phyloP scores from a whole-genome alignment of 2,888 invertebrate species.

The Tetranychus truncatus region DNA sequence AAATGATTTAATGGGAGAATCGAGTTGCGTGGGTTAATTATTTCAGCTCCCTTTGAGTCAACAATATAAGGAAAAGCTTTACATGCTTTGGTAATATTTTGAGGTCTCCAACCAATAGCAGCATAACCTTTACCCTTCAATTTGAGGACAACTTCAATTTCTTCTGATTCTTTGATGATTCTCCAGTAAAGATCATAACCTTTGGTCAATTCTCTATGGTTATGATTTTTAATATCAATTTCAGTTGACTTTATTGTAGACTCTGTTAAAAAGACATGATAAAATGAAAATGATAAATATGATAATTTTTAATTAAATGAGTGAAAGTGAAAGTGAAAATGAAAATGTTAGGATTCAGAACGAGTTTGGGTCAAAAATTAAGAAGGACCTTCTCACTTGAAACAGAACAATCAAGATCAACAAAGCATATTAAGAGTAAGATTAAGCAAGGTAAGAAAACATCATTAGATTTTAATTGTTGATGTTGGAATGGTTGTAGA shows the following conservation, averaged over 20 bases:
- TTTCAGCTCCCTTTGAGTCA: constrained; percentile 7
- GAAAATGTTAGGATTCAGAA: not conserved
- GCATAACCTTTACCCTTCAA: constrained; percentile 75
- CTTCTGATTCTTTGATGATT: constrained; percentile 50
- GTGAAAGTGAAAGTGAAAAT: not conserved
- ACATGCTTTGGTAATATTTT: constrained; percentile 45
- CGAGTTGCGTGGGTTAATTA: not conserved
- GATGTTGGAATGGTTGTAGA: not conserved
- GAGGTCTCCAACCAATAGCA: constrained; percentile 78
- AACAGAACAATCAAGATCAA: not conserved
- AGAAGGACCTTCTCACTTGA: not conserved
- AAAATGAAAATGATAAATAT: not conserved
- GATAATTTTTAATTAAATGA: not conserved
- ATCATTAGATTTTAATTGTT: not conserved
- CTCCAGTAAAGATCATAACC: constrained; percentile 67
- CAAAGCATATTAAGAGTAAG: not conserved
- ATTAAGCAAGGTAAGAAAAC: not conserved
- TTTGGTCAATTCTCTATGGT: constrained; percentile 49
- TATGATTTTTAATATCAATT: constrained; percentile 51
- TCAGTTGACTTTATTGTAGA: constrained; percentile 54
- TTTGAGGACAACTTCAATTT: constrained; percentile 66
- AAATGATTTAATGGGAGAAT: not conserved
- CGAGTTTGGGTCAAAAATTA: not conserved
- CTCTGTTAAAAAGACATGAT: constrained; percentile 38
- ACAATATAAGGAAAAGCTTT: constrained; percentile 56